These are phyloP conservation scores for Macaca nemestrina DNA, from an alignment of 2,113 vertebrate genomes.

Conservation along the genomic window DNA sequence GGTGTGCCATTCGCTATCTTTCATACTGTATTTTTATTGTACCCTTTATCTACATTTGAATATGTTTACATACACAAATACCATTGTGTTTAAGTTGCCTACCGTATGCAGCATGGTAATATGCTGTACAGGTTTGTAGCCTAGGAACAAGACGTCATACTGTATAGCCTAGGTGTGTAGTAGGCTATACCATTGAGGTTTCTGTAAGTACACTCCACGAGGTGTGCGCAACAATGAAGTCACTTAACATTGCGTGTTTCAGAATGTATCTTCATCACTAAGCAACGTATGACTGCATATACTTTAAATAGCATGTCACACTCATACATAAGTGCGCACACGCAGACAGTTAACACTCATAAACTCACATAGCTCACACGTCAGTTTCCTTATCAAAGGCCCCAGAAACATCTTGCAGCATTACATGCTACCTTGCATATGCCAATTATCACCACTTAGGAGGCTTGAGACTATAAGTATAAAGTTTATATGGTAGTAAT, in stretches of 20 bases:
- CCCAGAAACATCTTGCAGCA: too few relatives aligned
- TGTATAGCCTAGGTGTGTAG: background rate
- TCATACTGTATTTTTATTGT: background rate
- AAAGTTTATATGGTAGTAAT: background rate
- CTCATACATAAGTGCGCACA: background rate
- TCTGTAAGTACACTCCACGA: background rate
- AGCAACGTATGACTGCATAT: background rate
- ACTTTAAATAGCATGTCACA: background rate
- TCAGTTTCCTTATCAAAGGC: background rate
- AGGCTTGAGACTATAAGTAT: background rate
- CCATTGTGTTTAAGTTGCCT: background rate
- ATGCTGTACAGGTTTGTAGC: background rate
- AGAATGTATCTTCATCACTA: background rate
- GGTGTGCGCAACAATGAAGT: background rate
- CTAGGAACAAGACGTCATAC: background rate
- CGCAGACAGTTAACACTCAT: background rate
- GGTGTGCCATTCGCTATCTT: background rate
- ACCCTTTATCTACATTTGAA: background rate
- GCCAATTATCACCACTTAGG: background rate
- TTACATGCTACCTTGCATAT: accelerated
- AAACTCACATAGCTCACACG: background rate
- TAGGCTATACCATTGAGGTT: background rate
- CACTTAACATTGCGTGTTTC: background rate
- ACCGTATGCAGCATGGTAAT: background rate
- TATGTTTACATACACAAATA: background rate